Evolutionary conservation across 2,888 invertebrate species (phyloP), one percentile per base, ranked within the genome.

Genomic region (Mesorhabditis belari): DNA sequence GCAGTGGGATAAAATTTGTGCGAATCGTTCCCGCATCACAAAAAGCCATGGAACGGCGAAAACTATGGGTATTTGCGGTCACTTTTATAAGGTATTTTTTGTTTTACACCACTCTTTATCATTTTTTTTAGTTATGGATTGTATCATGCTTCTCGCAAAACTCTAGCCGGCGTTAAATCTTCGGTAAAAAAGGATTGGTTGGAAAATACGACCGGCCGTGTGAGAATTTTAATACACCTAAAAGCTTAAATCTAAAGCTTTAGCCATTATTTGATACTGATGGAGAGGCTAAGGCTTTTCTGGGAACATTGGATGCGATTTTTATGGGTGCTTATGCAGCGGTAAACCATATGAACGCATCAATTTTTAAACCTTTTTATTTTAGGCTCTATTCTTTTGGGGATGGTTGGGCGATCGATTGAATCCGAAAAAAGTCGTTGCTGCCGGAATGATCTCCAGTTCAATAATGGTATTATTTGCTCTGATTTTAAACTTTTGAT

Each of bases 361-460:
- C 21, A 19, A 51, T 35, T n/a, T 29, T 35, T 35, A 35, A 35
- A 17, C n/a, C 44, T n/a, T n/a, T n/a, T n/a, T 9, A 49, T 71
- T 78, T 26, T 67, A 83, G 83, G 83, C 84, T 3, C 74, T 84
- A 4, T 83, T 81, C 73, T 80, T 84, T 53, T 84, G 83, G 81
- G 84, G 84, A 28, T 80, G 81, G 70, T 60, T 84, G 54, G 84
- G 84, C 28, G 84, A 84, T 70, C 80, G 83, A 62, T 80, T 82
- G 58, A 81, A 84, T 69, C 80, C 83, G 60, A 77, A 83, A 58
- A 69, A 77, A 55, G 82, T 84, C 9, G 73, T 84, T 12, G 76
- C 81, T 21, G 72, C 82, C 66, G 84, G 84, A 53, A 84, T 84
- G 84, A 72, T 81, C 62, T 74, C 77, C 29, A 80, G 83, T n/a